Base-by-base conservation (phyloP, 1,140 invertebrate species). In the Pseudomyrmex concolor region DNA sequence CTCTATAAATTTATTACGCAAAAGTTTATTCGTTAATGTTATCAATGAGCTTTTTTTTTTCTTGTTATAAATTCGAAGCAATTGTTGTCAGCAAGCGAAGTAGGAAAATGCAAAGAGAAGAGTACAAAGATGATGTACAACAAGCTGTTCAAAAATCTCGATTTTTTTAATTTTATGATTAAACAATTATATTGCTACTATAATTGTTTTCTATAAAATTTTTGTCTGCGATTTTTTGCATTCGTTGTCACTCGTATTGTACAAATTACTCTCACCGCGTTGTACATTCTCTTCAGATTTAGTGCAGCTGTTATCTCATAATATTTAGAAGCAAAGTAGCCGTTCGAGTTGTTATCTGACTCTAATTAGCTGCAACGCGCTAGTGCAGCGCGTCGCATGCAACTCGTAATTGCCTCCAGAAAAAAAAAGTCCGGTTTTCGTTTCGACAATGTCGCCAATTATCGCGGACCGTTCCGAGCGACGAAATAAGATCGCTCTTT, bases 311-410 rank as follows among this genome's bases (percentile, higher is more conserved):
- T 80, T 48, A 59, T 59, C 59, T 80, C 8, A 70, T 17, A 25
- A 59, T 45, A 45, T 80, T 70, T 59, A 80, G 15, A 71, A 55
- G 7, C 15, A 59, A 71, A 60, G 48, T 60, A 71, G 54, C n/a
- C 22, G 22, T 60, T 71, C 45, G 12, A 67, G 54, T 71, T 3
- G 10, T 70, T 43, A 70, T 17, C 66, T 19, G 66, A 50, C 67
- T 59, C 43, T 71, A 78, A 78, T 78, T 78, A 78, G 64, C 63
- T 43, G 34, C 51, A 78, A 78, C 66, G 22, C 45, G 22, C 45
- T 71, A 55, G 43, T 68, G 12, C 17, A 59, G 54, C 43, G 22
- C 43, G 60, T 10, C 48, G n/a, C 60, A 43, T 54, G 60, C 60
- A 59, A 60, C 19, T 0, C 64, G 10, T 80, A 80, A 80, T 80